These are phyloP conservation scores for Hydropotes inermis DNA, from an alignment of 2,113 vertebrate genomes.

Conservation along the genomic window DNA sequence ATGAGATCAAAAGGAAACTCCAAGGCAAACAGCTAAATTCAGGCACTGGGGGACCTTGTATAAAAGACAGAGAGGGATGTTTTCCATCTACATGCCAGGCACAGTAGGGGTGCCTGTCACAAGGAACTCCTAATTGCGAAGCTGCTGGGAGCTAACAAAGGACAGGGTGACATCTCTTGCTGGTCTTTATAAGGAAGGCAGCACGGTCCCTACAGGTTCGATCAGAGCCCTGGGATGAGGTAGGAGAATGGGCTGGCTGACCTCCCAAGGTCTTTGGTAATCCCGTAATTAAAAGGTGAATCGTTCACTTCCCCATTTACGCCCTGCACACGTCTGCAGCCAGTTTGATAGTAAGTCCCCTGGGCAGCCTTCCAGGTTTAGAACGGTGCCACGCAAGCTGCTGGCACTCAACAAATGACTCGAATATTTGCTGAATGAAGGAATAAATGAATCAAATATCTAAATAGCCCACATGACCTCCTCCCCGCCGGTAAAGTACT, in stretches of 20 bases:
- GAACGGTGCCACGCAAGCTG: neutral
- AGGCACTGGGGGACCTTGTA: neutral
- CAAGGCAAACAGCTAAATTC: neutral
- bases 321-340: neutral
- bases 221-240: neutral
- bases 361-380: conserved; percentile 57
- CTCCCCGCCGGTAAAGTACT: neutral
- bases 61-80: neutral
- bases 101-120: neutral
- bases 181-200: neutral
- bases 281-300: neutral
- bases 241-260: neutral
- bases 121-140: neutral
- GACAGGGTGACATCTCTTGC: neutral
- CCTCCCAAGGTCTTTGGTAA: conserved; percentile 35
- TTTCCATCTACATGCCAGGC: neutral
- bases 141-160: neutral
- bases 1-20: neutral
- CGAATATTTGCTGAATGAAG: conserved; percentile 49
- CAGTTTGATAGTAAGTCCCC: conserved; percentile 41
- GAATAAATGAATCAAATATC: conserved; percentile 47
- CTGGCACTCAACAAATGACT: conserved; percentile 34
- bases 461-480: conserved; percentile 40
- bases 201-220: neutral
- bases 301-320: neutral